Base-by-base conservation (phyloP, 2,113 vertebrate species). In the Salminus brasiliensis region DNA sequence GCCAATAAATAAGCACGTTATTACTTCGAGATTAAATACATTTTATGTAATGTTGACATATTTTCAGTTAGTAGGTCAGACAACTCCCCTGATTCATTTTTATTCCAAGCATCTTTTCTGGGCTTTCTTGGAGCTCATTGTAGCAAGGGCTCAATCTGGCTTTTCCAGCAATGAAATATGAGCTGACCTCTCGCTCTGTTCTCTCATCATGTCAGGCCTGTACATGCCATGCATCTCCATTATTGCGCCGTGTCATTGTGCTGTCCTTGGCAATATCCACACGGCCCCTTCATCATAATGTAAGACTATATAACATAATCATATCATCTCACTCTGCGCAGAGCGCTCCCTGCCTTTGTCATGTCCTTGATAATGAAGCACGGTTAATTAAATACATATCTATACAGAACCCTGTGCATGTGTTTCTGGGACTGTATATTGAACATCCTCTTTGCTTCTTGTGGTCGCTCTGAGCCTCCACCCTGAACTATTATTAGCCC, bases 401-500 rank as follows among this genome's bases (percentile, higher is more conserved):
- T n/a, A 11, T 55, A 21, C 52, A 25, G n/a, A 55, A 8, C 13
- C 25, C n/a, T 15, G 23, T 76, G 25, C 27, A 25, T 63, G 32
- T 55, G 47, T 63, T 39, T 65, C 41, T 78, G 23, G 12, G n/a
- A 52, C 21, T 34, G 32, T 78, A 57, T 52, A 63, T 32, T 72
- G 21, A 75, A 71, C 55, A 47, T 78, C 67, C 78, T 68, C 62
- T 43, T 34, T 84, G 78, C 84, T 84, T 84, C 83, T 82, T 83
- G 83, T 75, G 27, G 65, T 41, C 25, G 45, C 76, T 63, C 55
- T 62, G 81, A 90, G 84, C 84, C 83, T 87, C 84, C 81, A 79
- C 76, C 45, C 39, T 78, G 75, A 84, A 88, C 87, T 92, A 92
- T 92, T 91, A 85, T 86, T 92, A 92, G 88, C 73, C 77, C 53